phyloP scores from a whole-genome alignment of 1,140 invertebrate species.

The Calliphora vicina region DNA sequence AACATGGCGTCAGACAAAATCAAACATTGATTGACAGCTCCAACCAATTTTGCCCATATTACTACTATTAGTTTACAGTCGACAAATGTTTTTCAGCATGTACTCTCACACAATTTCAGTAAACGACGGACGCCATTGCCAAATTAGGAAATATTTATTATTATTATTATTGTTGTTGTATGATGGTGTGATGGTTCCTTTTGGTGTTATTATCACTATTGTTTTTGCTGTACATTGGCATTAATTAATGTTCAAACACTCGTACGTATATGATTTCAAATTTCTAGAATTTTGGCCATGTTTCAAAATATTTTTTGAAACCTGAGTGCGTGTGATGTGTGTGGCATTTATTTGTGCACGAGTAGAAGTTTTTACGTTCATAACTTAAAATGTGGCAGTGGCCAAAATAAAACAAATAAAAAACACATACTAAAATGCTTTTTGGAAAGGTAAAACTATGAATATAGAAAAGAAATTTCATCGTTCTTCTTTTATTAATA shows the following conservation, averaged over 20 bases:
- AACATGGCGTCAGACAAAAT: constrained; percentile 20
- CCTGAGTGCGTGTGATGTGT: not conserved
- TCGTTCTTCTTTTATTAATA: not conserved
- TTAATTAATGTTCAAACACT: not conserved
- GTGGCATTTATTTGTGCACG: not conserved
- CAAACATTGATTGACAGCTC: constrained; percentile 8
- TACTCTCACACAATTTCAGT: not conserved
- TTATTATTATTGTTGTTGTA: not conserved
- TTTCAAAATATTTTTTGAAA: not conserved
- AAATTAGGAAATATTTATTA: constrained; percentile 8
- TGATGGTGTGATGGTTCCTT: not conserved
- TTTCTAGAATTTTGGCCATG: not conserved
- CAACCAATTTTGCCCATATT: not conserved
- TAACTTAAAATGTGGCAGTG: not conserved
- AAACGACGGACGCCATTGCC: constrained; percentile 21
- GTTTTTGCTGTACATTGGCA: not conserved
- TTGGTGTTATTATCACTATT: not conserved
- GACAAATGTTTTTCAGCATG: not conserved
- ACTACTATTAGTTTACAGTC: not conserved
- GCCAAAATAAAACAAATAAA: not conserved
- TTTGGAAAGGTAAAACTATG: not conserved
- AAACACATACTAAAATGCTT: not conserved
- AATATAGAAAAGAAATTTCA: not conserved
- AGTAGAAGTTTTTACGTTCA: constrained; percentile 2
- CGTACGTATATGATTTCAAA: not conserved